phyloP scores from a whole-genome alignment of 2,113 vertebrate species.

The human region GRCh38 chr6:42262501-42263000 shows the following conservation, averaged over 20 bases:
- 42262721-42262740: background rate
- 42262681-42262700: conserved; percentile 59
- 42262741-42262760: background rate
- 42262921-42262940: background rate
- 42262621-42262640: conserved; percentile 49
- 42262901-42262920: background rate
- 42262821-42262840: background rate
- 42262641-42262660: conserved; percentile 40
- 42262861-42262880: background rate
- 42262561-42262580: accelerated
- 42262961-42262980: background rate
- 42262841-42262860: background rate
- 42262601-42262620: background rate
- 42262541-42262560: too few species aligned
- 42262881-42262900: background rate
- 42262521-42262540: accelerated
- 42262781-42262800: background rate
- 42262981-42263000: background rate
- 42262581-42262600: accelerated
- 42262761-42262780: background rate
- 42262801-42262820: background rate
- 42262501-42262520: accelerated
- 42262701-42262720: conserved; percentile 64
- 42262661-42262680: background rate
- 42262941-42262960: background rate